Percentiles rank a stretch among this genome's conserved stretches.
Conservation (phyloP, 2,888 invertebrate species). For the Pachliopta kotzebuea region DNA sequence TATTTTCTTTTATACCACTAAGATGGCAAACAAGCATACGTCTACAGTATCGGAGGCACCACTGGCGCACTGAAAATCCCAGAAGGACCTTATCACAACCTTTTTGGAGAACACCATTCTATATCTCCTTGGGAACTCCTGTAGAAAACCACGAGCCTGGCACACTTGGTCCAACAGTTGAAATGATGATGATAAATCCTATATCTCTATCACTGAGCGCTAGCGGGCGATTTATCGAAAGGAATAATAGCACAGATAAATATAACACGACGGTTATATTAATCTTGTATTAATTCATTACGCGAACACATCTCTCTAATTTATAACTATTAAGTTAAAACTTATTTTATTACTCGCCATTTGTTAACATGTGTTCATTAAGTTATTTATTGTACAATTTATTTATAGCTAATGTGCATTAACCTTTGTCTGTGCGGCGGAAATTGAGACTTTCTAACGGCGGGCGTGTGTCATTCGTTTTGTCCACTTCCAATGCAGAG, state of each 20-base stretch:
- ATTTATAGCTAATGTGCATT: conserved; percentile 18
- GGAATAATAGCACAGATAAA: conserved; percentile 29
- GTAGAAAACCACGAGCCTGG: too few relatives aligned
- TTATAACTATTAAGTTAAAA: conserved; percentile 31
- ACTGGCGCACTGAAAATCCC: too few relatives aligned
- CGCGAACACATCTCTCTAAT: conserved; percentile 25
- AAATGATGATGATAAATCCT: too few relatives aligned
- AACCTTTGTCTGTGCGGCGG: conserved; percentile 16
- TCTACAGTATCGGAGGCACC: too few relatives aligned
- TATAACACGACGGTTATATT: conserved; percentile 27
- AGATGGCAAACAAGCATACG: too few relatives aligned
- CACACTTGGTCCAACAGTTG: too few relatives aligned
- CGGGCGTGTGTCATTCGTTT: too few relatives aligned
- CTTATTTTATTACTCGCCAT: conserved; percentile 29
- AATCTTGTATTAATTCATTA: conserved; percentile 28
- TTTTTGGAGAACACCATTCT: too few relatives aligned
- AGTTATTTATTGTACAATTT: conserved; percentile 21
- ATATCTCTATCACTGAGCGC: conserved; percentile 21
- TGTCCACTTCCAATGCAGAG: too few relatives aligned
- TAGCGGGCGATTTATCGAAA: conserved; percentile 25
- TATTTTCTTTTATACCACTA: too few relatives aligned
- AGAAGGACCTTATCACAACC: too few relatives aligned
- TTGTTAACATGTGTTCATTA: conserved; percentile 26
- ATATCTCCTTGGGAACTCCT: too few relatives aligned
- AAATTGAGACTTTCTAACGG: conserved; percentile 16